Conservation (phyloP, 2,888 invertebrate species). For the Panopea generosa region DNA sequence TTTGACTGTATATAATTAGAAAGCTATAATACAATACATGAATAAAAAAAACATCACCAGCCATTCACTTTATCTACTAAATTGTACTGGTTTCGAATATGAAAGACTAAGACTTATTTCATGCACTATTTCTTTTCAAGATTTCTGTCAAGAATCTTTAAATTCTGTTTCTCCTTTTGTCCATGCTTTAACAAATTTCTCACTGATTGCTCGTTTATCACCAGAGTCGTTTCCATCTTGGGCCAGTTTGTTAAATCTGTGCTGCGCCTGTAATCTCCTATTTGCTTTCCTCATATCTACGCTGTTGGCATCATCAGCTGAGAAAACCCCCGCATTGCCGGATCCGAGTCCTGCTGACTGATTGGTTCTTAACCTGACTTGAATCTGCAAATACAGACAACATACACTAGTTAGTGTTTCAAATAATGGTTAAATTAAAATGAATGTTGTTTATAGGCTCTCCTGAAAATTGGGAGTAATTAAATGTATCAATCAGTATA, state of each 20-base stretch:
- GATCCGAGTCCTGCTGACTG: constrained; percentile 75
- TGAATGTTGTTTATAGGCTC: too few relatives aligned
- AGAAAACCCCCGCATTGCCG: constrained; percentile 41
- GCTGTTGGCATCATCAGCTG: constrained; percentile 66
- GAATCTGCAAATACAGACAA: constrained; percentile 66
- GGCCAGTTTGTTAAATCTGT: constrained; percentile 47
- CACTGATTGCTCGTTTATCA: neutral
- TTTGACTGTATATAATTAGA: too few relatives aligned
- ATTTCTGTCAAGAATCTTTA: constrained; percentile 5
- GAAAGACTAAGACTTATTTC: too few relatives aligned
- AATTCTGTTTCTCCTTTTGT: constrained; percentile 47
- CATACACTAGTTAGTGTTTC: too few relatives aligned
- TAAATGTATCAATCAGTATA: too few relatives aligned
- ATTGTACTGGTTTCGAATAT: too few relatives aligned
- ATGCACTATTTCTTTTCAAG: neutral
- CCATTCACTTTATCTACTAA: too few relatives aligned
- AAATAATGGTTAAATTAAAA: too few relatives aligned
- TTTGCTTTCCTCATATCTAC: constrained; percentile 42
- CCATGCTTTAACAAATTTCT: constrained; percentile 14
- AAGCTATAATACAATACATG: too few relatives aligned
- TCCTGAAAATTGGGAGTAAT: too few relatives aligned
- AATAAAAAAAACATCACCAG: too few relatives aligned
- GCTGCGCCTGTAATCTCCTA: constrained; percentile 62
- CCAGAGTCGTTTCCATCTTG: neutral
- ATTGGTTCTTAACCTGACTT: constrained; percentile 69